Base-by-base conservation (phyloP, 2,113 vertebrate species). In the Cebus imitator region DNA sequence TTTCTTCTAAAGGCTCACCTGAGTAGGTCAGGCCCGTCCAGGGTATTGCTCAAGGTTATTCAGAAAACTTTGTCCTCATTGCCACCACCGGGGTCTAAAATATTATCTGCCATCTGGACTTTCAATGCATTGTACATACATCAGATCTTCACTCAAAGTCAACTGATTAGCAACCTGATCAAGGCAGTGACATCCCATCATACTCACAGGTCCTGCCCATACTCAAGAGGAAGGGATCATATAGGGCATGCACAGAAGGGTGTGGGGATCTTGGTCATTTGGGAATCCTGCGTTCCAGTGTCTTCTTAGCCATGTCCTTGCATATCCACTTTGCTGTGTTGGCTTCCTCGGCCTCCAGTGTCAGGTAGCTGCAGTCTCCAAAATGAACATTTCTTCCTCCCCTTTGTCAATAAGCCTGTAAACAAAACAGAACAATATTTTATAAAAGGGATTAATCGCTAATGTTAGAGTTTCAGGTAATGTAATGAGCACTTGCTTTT, bases 261-360 rank as follows among this genome's bases (percentile, higher is more conserved):
- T 8, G 6, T 6, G 5, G 66, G 61, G 45, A 11, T 68, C 32
- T 37, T 12, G 20, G 50, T n/a, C 20, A 2, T 58, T 87, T 68
- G 43, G 25, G 57, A 43, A 70, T 50, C 68, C 9, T 64, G 2
- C 4, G 35, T 58, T 48, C 64, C 6, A 12, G 8, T 4, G 23
- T 45, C 52, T 23, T 50, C 12, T 40, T 2, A 32, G 17, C 57
- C 4, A 0, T 0, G 0, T n/a, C 21, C 0, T 2, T n/a, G n/a
- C 52, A 23, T 30, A n/a, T 64, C 35, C 8, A 23, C 35, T 6
- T 57, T 4, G 3, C 30, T 5, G 14, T 66, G 35, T 68, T 52
- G 40, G 40, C 23, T 50, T 25, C 27, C 10, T 48, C 32, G 23
- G 23, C 32, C 20, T 57, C 21, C 20, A 2, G 23, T 20, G 1